phyloP scores from a whole-genome alignment of 2,888 invertebrate species.

The Neoaliturus tenellus region DNA sequence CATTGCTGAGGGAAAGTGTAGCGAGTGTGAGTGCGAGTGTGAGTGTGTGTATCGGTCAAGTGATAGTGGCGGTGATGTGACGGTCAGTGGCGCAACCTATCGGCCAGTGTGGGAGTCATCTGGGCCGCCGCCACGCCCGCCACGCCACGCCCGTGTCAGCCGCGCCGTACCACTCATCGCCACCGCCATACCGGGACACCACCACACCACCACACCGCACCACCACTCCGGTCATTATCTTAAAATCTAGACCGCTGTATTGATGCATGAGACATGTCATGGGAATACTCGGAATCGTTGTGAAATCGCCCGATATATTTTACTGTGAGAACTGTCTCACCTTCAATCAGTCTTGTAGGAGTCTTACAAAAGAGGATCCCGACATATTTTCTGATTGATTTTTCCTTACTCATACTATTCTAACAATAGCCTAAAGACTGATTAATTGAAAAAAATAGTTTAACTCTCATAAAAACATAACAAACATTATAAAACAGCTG shows the following conservation, averaged over 20 bases:
- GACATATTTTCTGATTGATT: no score
- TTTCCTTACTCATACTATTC: no score
- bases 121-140: background rate
- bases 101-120: background rate
- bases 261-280: background rate
- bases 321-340: no score
- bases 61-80: background rate
- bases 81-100: background rate
- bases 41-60: no score
- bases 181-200: background rate
- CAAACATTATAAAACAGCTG: no score
- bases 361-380: no score
- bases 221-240: background rate
- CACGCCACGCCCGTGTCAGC: background rate
- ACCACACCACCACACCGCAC: background rate
- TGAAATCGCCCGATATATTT: background rate
- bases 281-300: background rate
- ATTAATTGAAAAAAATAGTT: no score
- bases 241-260: slow-evolving; percentile 32
- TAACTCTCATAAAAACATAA: no score
- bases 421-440: no score
- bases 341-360: no score
- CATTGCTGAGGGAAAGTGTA: no score
- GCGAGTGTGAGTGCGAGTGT: no score
- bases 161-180: background rate